phyloP scores from a whole-genome alignment of 2,113 vertebrate species.

The Tor tambroides region DNA sequence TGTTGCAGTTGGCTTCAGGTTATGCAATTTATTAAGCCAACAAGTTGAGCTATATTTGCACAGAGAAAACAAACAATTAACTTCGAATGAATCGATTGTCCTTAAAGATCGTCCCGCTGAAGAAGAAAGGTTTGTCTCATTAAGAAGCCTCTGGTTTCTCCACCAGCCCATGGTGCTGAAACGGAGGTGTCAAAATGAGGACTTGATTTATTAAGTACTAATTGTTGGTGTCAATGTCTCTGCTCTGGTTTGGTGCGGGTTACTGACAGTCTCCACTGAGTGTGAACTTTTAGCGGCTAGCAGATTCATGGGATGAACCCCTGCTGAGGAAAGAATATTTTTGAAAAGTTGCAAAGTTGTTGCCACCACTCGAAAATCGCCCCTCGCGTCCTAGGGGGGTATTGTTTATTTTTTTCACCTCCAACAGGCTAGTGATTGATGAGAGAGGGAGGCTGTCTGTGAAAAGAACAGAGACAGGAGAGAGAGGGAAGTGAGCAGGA shows the following conservation, averaged over 20 bases:
- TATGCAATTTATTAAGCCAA: not conserved
- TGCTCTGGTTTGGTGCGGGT: slow-evolving; percentile 67
- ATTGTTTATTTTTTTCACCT: slow-evolving; percentile 74
- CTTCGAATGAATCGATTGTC: not conserved
- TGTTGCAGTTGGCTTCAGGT: slow-evolving; percentile 4
- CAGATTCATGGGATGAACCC: slow-evolving; percentile 68
- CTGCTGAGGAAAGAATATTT: slow-evolving; percentile 72
- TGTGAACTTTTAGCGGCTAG: slow-evolving; percentile 80
- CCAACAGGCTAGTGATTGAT: slow-evolving; percentile 79
- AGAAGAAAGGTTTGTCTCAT: slow-evolving; percentile 11
- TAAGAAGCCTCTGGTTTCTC: slow-evolving; percentile 23
- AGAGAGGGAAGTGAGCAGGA: slow-evolving; percentile 34
- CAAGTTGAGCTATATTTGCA: not conserved
- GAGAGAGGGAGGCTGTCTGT: slow-evolving; percentile 37
- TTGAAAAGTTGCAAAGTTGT: slow-evolving; percentile 75
- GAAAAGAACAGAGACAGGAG: slow-evolving; percentile 49
- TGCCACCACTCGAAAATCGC: slow-evolving; percentile 74
- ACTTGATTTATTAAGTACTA: slow-evolving; percentile 80
- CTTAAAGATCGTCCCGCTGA: not conserved
- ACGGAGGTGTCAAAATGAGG: slow-evolving; percentile 74
- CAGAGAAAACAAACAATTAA: not conserved
- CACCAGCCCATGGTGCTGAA: slow-evolving; percentile 49
- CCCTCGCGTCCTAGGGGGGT: slow-evolving; percentile 66
- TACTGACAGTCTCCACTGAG: slow-evolving; percentile 78
- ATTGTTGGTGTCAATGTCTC: slow-evolving; percentile 80